phyloP scores from a whole-genome alignment of 1,140 invertebrate genomes.

The Drosophila funebris region DNA sequence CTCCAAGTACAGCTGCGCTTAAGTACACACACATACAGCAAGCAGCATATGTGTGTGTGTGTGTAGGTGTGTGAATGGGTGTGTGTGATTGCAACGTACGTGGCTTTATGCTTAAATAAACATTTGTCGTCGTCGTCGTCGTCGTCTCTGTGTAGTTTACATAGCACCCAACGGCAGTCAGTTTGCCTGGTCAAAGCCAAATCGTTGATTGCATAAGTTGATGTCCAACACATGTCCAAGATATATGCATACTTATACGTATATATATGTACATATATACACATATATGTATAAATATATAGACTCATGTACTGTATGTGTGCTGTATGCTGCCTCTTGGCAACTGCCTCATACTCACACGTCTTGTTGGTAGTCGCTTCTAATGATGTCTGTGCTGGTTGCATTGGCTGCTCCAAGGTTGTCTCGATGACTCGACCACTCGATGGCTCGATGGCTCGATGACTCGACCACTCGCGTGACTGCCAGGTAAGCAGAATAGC shows the following conservation, averaged over 20 bases:
- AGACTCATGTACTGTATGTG: neutral
- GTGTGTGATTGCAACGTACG: constrained; percentile 50
- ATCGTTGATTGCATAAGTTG: constrained; percentile 82
- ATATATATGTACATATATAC: neutral
- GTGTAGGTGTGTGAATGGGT: constrained; percentile 14
- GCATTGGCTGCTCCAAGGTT: constrained; percentile 70
- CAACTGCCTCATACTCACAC: constrained; percentile 57
- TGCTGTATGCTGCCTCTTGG: constrained; percentile 4
- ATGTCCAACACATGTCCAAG: constrained; percentile 80
- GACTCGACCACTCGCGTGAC: constrained; percentile 9
- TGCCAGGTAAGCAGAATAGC: constrained; percentile 6
- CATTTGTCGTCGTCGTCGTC: constrained; percentile 56
- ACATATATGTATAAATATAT: no score
- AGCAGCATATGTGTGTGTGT: neutral
- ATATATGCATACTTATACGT: constrained; percentile 54
- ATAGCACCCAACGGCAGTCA: constrained; percentile 69
- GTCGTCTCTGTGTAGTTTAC: constrained; percentile 61
- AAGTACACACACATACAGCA: constrained; percentile 61
- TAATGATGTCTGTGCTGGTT: constrained; percentile 74
- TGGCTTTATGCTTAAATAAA: constrained; percentile 82
- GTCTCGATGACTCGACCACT: constrained; percentile 27
- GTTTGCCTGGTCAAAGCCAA: constrained; percentile 76
- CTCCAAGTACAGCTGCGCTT: constrained; percentile 76
- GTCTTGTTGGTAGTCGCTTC: constrained; percentile 68
- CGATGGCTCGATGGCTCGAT: constrained; percentile 28